Percentiles rank a stretch among this genome's conserved stretches.
phyloP scores from a whole-genome alignment of 2,888 invertebrate species.

The Axea sp. region DNA sequence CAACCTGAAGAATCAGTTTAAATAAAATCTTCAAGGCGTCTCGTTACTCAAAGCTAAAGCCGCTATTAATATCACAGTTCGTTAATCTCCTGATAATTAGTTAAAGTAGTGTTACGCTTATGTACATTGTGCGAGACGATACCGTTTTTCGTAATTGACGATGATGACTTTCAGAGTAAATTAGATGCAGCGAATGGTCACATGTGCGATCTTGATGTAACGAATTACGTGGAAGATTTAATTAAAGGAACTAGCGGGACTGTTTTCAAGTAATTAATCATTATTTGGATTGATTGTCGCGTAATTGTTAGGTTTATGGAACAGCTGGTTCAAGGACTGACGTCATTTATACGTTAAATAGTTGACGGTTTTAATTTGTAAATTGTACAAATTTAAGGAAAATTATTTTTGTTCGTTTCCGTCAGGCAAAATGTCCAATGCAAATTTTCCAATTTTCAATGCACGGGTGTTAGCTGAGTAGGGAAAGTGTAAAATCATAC shows the following conservation, averaged over 20 bases:
- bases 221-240: conserved; percentile 8
- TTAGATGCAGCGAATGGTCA: conserved; percentile 48
- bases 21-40: too few relatives aligned
- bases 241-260: conserved; percentile 17
- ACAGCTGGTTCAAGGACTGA: conserved; percentile 1
- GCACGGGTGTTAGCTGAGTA: too few relatives aligned
- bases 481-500: too few relatives aligned
- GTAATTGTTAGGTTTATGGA: not conserved
- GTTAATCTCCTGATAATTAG: conserved; percentile 55
- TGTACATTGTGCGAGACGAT: conserved; percentile 44
- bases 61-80: conserved; percentile 40
- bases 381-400: too few relatives aligned
- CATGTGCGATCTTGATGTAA: conserved; percentile 32
- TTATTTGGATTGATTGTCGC: conserved; percentile 7
- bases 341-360: too few relatives aligned
- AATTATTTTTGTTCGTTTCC: too few relatives aligned
- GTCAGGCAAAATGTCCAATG: too few relatives aligned
- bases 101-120: conserved; percentile 33
- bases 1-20: too few relatives aligned
- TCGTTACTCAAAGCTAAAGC: too few relatives aligned
- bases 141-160: conserved; percentile 54
- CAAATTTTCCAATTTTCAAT: too few relatives aligned
- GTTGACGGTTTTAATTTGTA: too few relatives aligned
- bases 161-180: conserved; percentile 44
- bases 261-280: conserved; percentile 16